phyloP scores from a whole-genome alignment of 2,113 vertebrate genomes.

The Alligator sinensis region DNA sequence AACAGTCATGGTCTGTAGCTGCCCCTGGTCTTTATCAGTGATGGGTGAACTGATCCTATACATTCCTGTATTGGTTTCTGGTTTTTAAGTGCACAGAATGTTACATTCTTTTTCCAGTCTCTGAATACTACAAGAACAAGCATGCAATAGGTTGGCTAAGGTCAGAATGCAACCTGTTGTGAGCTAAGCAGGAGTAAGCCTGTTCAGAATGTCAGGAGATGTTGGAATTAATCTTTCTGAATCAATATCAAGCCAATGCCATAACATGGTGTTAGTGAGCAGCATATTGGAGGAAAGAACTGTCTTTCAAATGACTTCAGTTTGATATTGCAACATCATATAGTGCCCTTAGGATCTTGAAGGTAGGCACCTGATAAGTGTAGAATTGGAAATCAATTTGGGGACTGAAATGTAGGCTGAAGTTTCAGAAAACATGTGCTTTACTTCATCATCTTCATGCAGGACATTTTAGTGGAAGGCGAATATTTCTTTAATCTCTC shows the following conservation, averaged over 20 bases:
- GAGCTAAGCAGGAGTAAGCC: not conserved
- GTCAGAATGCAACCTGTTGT: not conserved
- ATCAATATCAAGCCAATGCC: not conserved
- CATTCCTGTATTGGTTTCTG: not conserved
- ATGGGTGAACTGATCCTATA: not conserved
- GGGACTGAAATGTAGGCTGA: not conserved
- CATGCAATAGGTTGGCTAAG: not conserved
- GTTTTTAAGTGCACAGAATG: not conserved
- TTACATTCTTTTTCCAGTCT: not conserved
- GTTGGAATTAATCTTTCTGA: not conserved
- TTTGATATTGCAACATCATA: not conserved
- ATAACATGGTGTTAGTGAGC: not conserved
- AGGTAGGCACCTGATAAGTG: not conserved
- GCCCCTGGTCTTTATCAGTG: not conserved
- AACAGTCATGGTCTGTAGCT: not conserved
- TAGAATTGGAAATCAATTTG: not conserved
- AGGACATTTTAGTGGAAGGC: not conserved
- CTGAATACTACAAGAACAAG: not conserved
- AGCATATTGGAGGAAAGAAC: not conserved
- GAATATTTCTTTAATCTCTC: not conserved
- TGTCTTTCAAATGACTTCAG: not conserved
- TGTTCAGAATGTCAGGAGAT: not conserved
- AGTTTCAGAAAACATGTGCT: not conserved
- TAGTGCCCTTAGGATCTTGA: not conserved
- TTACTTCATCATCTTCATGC: not conserved